Conservation (phyloP, 2,888 invertebrate species). For the Alloscopus bannaensis region DNA sequence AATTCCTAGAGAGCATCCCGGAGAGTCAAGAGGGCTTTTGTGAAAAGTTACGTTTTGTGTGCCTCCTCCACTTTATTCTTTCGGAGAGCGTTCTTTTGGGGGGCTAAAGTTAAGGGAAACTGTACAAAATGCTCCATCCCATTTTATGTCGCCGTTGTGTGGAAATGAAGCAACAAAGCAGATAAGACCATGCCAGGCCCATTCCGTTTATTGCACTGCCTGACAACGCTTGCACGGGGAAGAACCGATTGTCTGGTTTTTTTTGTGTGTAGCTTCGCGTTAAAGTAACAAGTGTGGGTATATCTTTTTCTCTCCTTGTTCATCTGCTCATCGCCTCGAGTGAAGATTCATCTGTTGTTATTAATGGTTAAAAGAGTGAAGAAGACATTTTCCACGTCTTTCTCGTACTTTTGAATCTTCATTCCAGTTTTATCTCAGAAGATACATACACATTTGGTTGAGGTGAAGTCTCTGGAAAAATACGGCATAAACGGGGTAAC, state of each 20-base stretch:
- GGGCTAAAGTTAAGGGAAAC: constrained; percentile 11
- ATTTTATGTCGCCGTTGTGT: too few relatives aligned
- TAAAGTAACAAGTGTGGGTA: constrained; percentile 62
- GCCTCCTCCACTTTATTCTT: too few relatives aligned
- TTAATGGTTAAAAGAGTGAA: constrained; percentile 72
- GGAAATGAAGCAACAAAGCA: too few relatives aligned
- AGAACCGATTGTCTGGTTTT: too few relatives aligned
- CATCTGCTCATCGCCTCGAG: constrained; percentile 71
- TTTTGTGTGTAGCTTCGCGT: constrained; percentile 48
- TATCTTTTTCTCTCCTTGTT: constrained; percentile 63
- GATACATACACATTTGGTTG: neutral
- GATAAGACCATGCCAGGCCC: neutral
- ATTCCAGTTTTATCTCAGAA: neutral
- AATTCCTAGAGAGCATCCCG: constrained; percentile 40
- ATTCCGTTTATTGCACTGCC: constrained; percentile 5
- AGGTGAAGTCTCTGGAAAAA: neutral
- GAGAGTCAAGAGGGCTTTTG: constrained; percentile 49
- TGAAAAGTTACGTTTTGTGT: too few relatives aligned
- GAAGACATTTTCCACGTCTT: constrained; percentile 71
- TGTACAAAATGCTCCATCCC: too few relatives aligned
- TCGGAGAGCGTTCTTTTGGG: too few relatives aligned
- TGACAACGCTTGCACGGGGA: neutral
- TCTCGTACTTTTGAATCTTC: constrained; percentile 29
- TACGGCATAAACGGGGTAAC: too few relatives aligned
- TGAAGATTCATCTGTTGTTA: constrained; percentile 71